phyloP scores from a whole-genome alignment of 2,797 vertebrate genomes.

The Discoglossus pictus region DNA sequence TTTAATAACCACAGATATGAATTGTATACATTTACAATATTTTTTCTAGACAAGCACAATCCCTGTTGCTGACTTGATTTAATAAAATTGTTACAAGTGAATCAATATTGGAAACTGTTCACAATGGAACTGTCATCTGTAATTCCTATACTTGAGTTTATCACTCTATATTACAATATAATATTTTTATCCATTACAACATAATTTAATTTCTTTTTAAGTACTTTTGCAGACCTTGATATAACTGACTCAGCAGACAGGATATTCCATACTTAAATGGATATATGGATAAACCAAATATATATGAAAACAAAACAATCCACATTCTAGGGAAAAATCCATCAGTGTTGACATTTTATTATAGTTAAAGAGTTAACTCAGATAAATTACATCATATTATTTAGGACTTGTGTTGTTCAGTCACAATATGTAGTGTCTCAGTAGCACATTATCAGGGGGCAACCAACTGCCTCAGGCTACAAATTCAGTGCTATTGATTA shows the following conservation, averaged over 20 bases:
- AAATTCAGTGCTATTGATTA: too few species aligned
- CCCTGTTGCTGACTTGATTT: conserved; percentile 39
- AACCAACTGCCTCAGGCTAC: too few species aligned
- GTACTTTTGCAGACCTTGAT: conserved; percentile 42
- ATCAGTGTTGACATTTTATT: too few species aligned
- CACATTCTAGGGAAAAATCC: too few species aligned
- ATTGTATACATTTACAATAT: conserved; percentile 31
- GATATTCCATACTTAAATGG: conserved; percentile 42
- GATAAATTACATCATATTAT: too few species aligned
- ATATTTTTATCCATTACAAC: conserved; percentile 43
- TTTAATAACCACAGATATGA: conserved; percentile 30
- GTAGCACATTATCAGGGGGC: too few species aligned
- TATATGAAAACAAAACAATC: too few species aligned
- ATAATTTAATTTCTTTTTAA: conserved; percentile 38
- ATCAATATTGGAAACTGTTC: conserved; percentile 42
- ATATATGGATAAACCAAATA: conserved; percentile 12
- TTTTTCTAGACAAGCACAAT: conserved; percentile 40
- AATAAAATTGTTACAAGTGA: conserved; percentile 41
- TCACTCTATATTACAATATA: conserved; percentile 39
- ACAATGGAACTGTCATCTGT: conserved; percentile 36
- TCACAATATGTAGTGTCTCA: too few species aligned
- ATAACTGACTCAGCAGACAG: conserved; percentile 42
- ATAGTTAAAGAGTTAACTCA: too few species aligned
- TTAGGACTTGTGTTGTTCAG: too few species aligned
- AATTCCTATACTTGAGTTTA: conserved; percentile 43